Evolutionary conservation across 2,888 invertebrate genomes (phyloP).

Genomic region (Aquatica leii): DNA sequence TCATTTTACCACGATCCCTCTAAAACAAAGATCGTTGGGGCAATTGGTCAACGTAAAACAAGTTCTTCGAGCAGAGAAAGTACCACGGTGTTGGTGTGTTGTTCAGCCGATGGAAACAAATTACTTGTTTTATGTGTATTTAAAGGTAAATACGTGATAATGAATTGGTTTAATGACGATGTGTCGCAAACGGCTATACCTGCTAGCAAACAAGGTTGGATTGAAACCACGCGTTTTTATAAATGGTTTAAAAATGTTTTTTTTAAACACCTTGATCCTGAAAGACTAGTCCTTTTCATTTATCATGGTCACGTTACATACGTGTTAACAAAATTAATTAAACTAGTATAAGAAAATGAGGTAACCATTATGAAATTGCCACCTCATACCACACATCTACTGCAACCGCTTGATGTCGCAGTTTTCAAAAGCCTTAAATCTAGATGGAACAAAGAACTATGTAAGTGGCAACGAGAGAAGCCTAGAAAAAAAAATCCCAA

Average conservation of each 20-base stretch:
- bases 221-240: constrained; percentile 47
- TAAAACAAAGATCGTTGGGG: constrained; percentile 35
- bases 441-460: constrained; percentile 32
- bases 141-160: constrained; percentile 15
- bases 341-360: constrained; percentile 39
- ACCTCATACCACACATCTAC: constrained; percentile 29
- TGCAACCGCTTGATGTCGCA: constrained; percentile 33
- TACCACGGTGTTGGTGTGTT: constrained; percentile 19
- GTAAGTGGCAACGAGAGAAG: constrained; percentile 35
- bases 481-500: constrained; percentile 35
- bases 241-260: constrained; percentile 22
- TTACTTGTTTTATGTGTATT: constrained; percentile 22
- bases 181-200: constrained; percentile 44
- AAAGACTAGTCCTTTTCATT: constrained; percentile 9
- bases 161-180: constrained; percentile 32
- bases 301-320: constrained; percentile 48
- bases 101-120: constrained; percentile 27
- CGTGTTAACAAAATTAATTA: constrained; percentile 39
- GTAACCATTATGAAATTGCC: constrained; percentile 20
- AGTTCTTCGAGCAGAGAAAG: constrained; percentile 28
- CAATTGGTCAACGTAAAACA: constrained; percentile 21
- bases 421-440: constrained; percentile 30
- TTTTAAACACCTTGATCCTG: constrained; percentile 12
- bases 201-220: constrained; percentile 50
- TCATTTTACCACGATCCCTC: constrained; percentile 35